Evolutionary conservation across 2,797 vertebrate genomes (phyloP).

Genomic region (Myioborus melanocephalus): DNA sequence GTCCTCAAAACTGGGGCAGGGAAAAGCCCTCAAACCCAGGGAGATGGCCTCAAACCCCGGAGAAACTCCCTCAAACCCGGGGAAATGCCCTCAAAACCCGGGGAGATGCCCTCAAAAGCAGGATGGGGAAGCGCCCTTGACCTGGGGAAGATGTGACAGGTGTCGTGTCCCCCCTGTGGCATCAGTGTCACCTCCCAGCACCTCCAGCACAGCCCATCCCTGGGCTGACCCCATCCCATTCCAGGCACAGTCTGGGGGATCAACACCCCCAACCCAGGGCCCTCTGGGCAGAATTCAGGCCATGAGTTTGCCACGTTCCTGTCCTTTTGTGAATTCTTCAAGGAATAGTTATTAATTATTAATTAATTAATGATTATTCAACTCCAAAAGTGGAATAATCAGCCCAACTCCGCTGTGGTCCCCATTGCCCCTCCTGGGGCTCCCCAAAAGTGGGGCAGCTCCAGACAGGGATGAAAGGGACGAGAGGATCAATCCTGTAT

Average conservation of each 20-base stretch:
- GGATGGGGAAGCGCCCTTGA: no score
- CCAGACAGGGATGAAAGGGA: not conserved
- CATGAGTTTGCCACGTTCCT: not conserved
- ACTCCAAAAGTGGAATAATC: not conserved
- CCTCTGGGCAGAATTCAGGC: not conserved
- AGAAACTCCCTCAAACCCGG: fast-evolving
- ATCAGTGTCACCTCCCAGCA: not conserved
- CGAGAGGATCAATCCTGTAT: not conserved
- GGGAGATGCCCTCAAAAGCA: no score
- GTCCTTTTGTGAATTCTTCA: not conserved
- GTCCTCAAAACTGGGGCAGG: not conserved
- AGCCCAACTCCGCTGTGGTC: not conserved
- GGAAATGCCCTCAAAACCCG: no score
- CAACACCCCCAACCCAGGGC: fast-evolving
- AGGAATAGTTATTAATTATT: not conserved
- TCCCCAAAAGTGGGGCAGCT: not conserved
- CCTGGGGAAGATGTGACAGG: no score
- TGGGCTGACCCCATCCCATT: fast-evolving
- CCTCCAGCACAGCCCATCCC: not conserved
- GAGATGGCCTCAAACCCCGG: not conserved
- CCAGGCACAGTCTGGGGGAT: fast-evolving
- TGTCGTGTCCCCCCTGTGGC: not conserved
- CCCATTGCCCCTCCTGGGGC: not conserved
- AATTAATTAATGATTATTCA: not conserved
- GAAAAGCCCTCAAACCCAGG: fast-evolving